Conservation (phyloP, 2,113 vertebrate genomes). For the Clupea harengus region DNA sequence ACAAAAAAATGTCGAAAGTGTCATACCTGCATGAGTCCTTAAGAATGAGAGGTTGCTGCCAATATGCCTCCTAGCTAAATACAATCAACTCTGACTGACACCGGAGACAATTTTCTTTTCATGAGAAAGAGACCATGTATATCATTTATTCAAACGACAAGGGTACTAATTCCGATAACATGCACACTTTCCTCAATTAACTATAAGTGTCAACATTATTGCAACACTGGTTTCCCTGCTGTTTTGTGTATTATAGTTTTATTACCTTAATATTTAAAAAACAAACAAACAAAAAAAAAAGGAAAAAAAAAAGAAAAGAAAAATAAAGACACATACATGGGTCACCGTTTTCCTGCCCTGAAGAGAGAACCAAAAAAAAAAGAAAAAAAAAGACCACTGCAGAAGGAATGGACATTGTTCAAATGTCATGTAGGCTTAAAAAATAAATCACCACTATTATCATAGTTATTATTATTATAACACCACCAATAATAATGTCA, state of each 20-base stretch:
- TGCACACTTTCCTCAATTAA: constrained; percentile 55
- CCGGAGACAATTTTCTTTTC: constrained; percentile 44
- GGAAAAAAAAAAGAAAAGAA: constrained; percentile 24
- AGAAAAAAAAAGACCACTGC: constrained; percentile 1
- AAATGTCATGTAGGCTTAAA: constrained; percentile 40
- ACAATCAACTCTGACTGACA: constrained; percentile 48
- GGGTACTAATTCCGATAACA: constrained; percentile 58
- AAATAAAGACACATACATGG: constrained; percentile 46
- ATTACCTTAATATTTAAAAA: constrained; percentile 44
- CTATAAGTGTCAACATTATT: constrained; percentile 57
- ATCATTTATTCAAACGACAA: constrained; percentile 56
- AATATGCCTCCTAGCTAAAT: constrained; percentile 44
- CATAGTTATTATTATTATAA: constrained; percentile 27
- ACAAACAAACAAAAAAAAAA: constrained; percentile 30
- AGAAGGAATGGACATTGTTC: constrained; percentile 42
- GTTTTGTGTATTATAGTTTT: constrained; percentile 48
- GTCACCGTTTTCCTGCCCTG: constrained; percentile 44
- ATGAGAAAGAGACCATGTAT: constrained; percentile 49
- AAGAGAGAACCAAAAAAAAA: constrained; percentile 39
- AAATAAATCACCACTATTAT: constrained; percentile 3
- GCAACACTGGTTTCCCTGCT: constrained; percentile 61
- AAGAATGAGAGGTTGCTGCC: constrained; percentile 12
- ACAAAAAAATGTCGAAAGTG: constrained; percentile 14
- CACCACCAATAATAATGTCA: constrained; percentile 47
- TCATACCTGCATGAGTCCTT: constrained; percentile 43